phyloP scores from a whole-genome alignment of 2,797 vertebrate genomes.

The Valencia hispanica region DNA sequence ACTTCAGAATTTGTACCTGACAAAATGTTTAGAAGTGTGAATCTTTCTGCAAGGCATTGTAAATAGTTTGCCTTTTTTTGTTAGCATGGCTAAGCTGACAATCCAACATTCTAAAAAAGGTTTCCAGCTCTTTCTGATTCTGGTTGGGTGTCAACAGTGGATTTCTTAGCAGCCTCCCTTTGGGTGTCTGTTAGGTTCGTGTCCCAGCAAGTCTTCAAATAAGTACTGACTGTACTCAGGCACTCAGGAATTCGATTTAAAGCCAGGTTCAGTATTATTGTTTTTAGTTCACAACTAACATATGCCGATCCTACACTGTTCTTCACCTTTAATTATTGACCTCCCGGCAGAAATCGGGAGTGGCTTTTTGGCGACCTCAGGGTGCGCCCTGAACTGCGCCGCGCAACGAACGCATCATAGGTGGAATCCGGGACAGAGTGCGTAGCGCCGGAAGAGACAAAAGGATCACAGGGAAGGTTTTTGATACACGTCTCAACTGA shows the following conservation, averaged over 20 bases:
- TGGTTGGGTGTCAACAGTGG: background rate
- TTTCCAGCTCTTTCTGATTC: background rate
- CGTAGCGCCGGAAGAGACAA: slow-evolving; percentile 51
- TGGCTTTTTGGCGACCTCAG: slow-evolving; percentile 66
- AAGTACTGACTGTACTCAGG: background rate
- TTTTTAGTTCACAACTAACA: background rate
- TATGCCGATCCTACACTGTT: background rate
- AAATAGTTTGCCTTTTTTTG: background rate
- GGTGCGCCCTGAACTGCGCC: slow-evolving; percentile 65
- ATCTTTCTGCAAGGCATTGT: background rate
- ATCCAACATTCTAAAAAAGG: background rate
- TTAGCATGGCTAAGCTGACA: background rate
- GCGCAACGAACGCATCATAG: slow-evolving; percentile 62
- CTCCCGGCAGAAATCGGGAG: slow-evolving; percentile 51
- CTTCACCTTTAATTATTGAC: slow-evolving; percentile 47
- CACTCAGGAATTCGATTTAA: background rate
- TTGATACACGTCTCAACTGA: rapidly evolving
- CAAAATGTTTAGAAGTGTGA: background rate
- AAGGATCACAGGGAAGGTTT: slow-evolving; percentile 5
- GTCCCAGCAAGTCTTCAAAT: slow-evolving; percentile 51
- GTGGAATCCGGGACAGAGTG: slow-evolving; percentile 64
- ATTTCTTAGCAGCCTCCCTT: background rate
- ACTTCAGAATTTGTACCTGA: background rate
- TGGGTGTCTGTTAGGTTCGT: slow-evolving; percentile 10
- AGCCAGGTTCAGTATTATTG: background rate